These are phyloP conservation scores for Chrysolina haemoptera DNA, from an alignment of 2,888 invertebrate species.

Conservation along the genomic window DNA sequence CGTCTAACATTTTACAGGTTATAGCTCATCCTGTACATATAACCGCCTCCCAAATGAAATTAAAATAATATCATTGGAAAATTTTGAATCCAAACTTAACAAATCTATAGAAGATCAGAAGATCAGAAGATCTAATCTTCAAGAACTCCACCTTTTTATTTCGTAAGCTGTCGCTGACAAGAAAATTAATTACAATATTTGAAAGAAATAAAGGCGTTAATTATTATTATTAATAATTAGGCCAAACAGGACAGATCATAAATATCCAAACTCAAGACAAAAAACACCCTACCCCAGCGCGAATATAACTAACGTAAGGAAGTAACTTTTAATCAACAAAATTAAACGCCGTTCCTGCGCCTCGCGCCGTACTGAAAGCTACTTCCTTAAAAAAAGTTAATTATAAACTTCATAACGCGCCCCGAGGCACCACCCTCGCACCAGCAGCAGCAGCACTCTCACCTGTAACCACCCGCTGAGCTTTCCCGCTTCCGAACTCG, in stretches of 20 bases:
- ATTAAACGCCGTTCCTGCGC: conserved; percentile 25
- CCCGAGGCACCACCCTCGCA: conserved; percentile 27
- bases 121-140: too few species aligned
- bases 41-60: too few species aligned
- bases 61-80: too few species aligned
- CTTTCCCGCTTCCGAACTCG: conserved; percentile 43
- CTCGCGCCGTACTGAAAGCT: conserved; percentile 24
- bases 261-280: not conserved
- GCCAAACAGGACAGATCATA: not conserved
- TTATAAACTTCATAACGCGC: conserved; percentile 46
- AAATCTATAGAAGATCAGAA: too few species aligned
- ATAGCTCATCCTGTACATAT: too few species aligned
- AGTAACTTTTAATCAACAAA: conserved; percentile 33
- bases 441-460: conserved; percentile 43
- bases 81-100: too few species aligned
- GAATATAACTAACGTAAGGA: conserved; percentile 20
- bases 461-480: conserved; percentile 47
- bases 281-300: not conserved
- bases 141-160: too few species aligned
- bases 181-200: too few species aligned
- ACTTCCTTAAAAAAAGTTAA: conserved; percentile 41
- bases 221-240: too few species aligned
- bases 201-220: too few species aligned
- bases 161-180: too few species aligned
- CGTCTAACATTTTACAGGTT: too few species aligned